Evolutionary conservation across 2,797 vertebrate genomes (phyloP).

Genomic region (Characodon lateralis): DNA sequence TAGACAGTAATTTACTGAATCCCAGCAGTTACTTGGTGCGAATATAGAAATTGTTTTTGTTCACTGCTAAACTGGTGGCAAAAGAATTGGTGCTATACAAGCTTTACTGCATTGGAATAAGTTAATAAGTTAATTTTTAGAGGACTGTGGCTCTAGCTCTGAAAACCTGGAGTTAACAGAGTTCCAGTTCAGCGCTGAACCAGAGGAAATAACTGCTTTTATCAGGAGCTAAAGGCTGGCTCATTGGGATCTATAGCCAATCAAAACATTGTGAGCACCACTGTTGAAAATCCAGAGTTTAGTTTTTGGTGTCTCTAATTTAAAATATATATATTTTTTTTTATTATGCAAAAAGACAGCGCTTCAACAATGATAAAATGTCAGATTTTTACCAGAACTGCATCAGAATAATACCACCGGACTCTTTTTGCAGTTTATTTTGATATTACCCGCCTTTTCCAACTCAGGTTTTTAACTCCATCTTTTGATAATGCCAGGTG

Average conservation of each 20-base stretch:
- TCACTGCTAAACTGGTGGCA: background rate
- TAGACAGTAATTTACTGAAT: background rate
- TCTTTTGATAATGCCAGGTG: too few species aligned
- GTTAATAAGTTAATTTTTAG: background rate
- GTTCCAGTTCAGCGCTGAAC: background rate
- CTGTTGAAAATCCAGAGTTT: background rate
- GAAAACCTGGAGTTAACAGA: background rate
- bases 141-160: background rate
- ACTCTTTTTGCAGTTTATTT: background rate
- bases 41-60: too few species aligned
- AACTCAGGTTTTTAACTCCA: background rate
- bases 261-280: background rate
- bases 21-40: background rate
- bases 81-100: background rate
- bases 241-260: background rate
- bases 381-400: background rate
- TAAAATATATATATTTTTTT: background rate
- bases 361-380: background rate
- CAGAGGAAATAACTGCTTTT: too few species aligned
- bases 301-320: background rate
- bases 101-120: background rate
- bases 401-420: background rate
- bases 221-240: background rate
- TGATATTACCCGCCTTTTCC: background rate
- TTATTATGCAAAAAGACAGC: background rate